A percentile compares a stretch with the other conserved stretches of the same genome.
phyloP scores from a whole-genome alignment of 2,797 vertebrate genomes.

The Gorsachius magnificus region DNA sequence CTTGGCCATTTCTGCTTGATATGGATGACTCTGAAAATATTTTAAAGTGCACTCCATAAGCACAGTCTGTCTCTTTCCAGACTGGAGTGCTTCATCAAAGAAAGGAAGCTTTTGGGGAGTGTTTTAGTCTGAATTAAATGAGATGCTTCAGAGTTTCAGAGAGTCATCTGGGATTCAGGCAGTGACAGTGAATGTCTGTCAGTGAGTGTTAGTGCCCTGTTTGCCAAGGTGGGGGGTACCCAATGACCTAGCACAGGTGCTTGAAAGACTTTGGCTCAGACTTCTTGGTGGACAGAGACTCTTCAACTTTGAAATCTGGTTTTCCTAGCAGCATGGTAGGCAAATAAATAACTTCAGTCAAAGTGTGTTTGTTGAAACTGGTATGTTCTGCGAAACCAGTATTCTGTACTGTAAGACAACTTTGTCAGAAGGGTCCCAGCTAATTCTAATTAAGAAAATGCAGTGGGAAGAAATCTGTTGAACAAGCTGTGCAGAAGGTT shows the following conservation, averaged over 20 bases:
- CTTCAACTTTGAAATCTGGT: not conserved
- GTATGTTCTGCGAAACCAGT: not conserved
- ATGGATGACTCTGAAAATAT: not conserved
- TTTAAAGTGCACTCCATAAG: not conserved
- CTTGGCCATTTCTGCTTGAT: not conserved
- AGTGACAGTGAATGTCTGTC: not conserved
- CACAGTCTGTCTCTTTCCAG: not conserved
- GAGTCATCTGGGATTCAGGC: not conserved
- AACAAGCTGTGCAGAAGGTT: not conserved
- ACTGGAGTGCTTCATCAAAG: not conserved
- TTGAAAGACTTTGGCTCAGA: not conserved
- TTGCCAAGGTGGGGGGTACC: not conserved
- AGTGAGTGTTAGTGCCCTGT: not conserved
- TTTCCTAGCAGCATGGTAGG: not conserved
- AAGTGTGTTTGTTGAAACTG: not conserved
- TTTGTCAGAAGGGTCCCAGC: not conserved
- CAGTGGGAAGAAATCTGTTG: not conserved
- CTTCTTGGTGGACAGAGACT: not conserved
- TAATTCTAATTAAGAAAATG: not conserved
- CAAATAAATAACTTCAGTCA: not conserved
- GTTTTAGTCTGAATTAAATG: not conserved
- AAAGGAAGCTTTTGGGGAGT: not conserved
- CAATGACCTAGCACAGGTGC: not conserved
- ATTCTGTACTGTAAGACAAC: not conserved
- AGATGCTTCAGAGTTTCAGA: not conserved